Conservation (phyloP, 2,113 vertebrate species). For the Tragelaphus strepsiceros region DNA sequence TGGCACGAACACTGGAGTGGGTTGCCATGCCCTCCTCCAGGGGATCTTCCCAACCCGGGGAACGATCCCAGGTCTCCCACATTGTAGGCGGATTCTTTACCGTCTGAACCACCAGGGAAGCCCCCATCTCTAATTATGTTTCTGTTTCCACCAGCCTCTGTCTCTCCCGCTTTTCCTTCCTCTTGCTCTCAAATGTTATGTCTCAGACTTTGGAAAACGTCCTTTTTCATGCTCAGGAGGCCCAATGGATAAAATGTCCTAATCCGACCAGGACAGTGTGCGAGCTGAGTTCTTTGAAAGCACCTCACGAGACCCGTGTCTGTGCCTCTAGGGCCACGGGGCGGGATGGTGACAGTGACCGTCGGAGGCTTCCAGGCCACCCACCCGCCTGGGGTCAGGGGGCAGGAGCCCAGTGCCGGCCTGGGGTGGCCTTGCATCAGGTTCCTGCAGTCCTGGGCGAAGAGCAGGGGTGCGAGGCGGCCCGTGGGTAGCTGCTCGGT, state of each 20-base stretch:
- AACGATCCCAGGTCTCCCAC: neutral
- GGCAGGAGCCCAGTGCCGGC: neutral
- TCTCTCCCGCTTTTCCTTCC: too few relatives aligned
- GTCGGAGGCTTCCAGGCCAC: accelerated
- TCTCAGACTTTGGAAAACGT: neutral
- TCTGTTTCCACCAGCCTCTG: accelerated
- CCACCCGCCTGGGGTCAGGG: accelerated
- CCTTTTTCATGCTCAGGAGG: neutral
- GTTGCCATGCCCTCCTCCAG: neutral
- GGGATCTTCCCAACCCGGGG: neutral
- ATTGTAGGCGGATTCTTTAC: neutral
- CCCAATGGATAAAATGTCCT: neutral
- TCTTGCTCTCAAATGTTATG: neutral
- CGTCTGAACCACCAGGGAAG: neutral
- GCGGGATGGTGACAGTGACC: neutral
- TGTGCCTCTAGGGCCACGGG: neutral
- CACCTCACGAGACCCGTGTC: accelerated
- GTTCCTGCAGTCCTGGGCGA: too few relatives aligned
- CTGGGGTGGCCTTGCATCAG: neutral
- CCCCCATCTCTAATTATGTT: accelerated
- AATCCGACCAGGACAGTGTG: neutral
- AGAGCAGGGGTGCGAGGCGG: accelerated
- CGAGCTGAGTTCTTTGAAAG: too few relatives aligned
- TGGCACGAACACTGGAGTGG: neutral
- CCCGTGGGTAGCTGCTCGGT: accelerated